phyloP scores from a whole-genome alignment of 2,797 vertebrate genomes.

The Danio jaintianensis region DNA sequence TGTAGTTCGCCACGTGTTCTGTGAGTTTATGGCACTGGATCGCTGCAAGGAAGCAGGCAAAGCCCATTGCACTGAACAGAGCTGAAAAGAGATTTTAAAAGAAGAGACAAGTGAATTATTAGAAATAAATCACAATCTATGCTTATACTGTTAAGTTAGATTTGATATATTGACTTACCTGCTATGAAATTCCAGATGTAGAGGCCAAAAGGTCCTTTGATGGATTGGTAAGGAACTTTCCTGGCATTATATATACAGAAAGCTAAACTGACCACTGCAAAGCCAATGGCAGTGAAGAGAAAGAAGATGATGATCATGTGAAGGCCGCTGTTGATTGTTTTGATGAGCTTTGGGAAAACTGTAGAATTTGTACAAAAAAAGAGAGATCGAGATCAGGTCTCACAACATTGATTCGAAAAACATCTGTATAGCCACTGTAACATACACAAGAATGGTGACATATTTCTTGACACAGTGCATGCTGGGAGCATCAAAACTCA shows the following conservation, averaged over 20 bases:
- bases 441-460: too few species aligned
- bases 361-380: constrained; percentile 43
- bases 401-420: not conserved
- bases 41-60: constrained; percentile 56
- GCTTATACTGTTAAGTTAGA: not conserved
- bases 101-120: not conserved
- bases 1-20: constrained; percentile 89
- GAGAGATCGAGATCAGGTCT: constrained; percentile 27
- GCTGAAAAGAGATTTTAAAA: constrained; percentile 30
- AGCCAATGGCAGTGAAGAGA: constrained; percentile 84
- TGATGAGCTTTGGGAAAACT: constrained; percentile 95
- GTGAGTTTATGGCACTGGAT: constrained; percentile 74
- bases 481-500: too few species aligned
- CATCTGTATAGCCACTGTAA: too few species aligned
- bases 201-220: constrained; percentile 91
- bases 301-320: constrained; percentile 90
- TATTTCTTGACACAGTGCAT: too few species aligned
- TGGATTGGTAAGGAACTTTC: constrained; percentile 92
- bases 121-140: not conserved
- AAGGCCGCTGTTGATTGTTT: constrained; percentile 85
- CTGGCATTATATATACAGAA: constrained; percentile 93
- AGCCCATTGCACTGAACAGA: constrained; percentile 53
- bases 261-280: constrained; percentile 90
- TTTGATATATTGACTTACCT: constrained; percentile 76
- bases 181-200: constrained; percentile 94